These are phyloP conservation scores for Cheilosia pagana DNA, from an alignment of 2,888 invertebrate species.

Conservation along the genomic window DNA sequence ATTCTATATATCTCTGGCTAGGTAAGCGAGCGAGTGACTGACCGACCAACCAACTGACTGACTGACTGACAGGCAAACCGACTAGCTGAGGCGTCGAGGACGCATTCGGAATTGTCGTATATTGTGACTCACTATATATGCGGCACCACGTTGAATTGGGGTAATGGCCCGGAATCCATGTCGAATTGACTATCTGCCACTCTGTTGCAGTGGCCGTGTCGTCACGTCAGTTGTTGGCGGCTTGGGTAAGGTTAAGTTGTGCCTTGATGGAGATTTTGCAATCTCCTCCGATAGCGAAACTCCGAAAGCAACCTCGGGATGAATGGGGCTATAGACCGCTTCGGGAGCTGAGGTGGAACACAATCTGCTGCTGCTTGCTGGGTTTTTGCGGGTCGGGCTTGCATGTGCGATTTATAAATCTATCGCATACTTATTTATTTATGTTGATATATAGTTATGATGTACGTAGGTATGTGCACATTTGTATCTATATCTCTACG, in stretches of 20 bases:
- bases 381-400: conserved; percentile 52
- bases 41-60: conserved; percentile 6
- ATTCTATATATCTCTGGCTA: conserved; percentile 27
- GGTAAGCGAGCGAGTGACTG: conserved; percentile 21
- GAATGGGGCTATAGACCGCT: neutral
- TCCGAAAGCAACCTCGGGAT: conserved; percentile 24
- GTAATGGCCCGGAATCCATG: conserved; percentile 45
- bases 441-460: conserved; percentile 25
- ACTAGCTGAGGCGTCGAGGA: neutral
- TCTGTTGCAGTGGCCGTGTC: neutral
- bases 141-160: conserved; percentile 52
- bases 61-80: neutral
- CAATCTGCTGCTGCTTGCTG: conserved; percentile 12
- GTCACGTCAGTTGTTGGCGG: conserved; percentile 6
- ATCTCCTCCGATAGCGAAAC: conserved; percentile 17
- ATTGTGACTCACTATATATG: conserved; percentile 52
- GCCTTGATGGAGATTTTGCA: conserved; percentile 8
- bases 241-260: conserved; percentile 44
- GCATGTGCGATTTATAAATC: conserved; percentile 73
- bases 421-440: conserved; percentile 34
- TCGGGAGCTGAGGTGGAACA: conserved; percentile 14
- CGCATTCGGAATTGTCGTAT: neutral
- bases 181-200: conserved; percentile 7
- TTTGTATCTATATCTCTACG: conserved; percentile 69
- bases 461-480: conserved; percentile 32